Evolutionary conservation across 2,113 vertebrate species (phyloP), one percentile per base, ranked within the genome.

Genomic region (Tenebrosternarchus preto): DNA sequence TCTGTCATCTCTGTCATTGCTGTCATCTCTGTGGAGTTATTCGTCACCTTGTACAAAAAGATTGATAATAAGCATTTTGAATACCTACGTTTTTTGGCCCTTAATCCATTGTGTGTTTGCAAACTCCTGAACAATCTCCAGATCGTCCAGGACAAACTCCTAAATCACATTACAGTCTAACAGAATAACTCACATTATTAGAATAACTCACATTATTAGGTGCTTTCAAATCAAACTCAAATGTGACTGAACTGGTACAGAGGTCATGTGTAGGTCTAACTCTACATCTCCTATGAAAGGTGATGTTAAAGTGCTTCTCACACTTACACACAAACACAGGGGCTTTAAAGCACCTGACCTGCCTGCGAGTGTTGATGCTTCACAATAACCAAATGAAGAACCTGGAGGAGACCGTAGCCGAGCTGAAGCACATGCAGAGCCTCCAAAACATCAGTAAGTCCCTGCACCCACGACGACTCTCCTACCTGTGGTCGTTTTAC

Each of bases 361-460:
- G 90, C 0, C 85, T 95, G 82, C 85, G 87, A 31, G 85, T 92
- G 43, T 89, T 95, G 22, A 70, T 91, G 84, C 88, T 95, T 19
- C 92, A 95, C 67, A 91, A 93, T 84, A 94, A 95, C 17, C 89
- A 92, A 60, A 71, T 96, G 68, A 89, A 78, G 22, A 85, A 84
- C 3, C 88, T 94, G 24, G 89, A 84, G 0, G 87, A 83, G 17
- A 90, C 91, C 2, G 87, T 94, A 85, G 88, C 89, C 80, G 94
- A 95, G 66, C 67, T 95, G 56, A 93, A 88, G 85, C 88, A 89
- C 80, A 89, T 93, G 87, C 89, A 71, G 12, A 87, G 88, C 57
- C 89, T 95, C 79, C 91, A 88, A 80, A 93, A 77, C 50, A 84
- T 95, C 87, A 94, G 94, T 94, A 92, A 89, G 81, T n/a, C 6